A percentile compares a stretch with the other conserved stretches of the same genome.
These are phyloP conservation scores for Cyphomyrmex costatus DNA, from an alignment of 1,140 invertebrate species.

Conservation along the genomic window DNA sequence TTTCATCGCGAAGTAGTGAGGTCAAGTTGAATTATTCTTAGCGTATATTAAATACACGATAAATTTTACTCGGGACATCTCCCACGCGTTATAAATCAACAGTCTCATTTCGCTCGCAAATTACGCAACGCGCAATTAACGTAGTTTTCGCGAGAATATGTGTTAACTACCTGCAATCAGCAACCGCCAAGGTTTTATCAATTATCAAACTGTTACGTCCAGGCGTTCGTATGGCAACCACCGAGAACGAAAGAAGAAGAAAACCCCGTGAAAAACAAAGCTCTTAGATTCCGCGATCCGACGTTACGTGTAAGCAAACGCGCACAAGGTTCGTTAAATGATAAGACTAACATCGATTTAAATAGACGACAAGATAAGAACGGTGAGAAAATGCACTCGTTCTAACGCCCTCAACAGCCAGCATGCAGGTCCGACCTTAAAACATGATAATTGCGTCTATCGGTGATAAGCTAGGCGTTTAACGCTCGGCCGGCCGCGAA, in stretches of 20 bases:
- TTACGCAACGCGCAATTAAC: slow-evolving; percentile 42
- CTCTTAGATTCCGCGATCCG: no score
- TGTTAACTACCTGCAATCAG: slow-evolving; percentile 19
- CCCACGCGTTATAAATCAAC: slow-evolving; percentile 44
- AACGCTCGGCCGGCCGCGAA: slow-evolving; percentile 31
- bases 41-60: slow-evolving; percentile 3
- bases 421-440: slow-evolving; percentile 9
- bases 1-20: neutral
- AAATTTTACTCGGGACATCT: slow-evolving; percentile 22
- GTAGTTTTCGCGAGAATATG: neutral
- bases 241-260: neutral
- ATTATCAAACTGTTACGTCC: slow-evolving; percentile 27
- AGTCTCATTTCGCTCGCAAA: slow-evolving; percentile 37
- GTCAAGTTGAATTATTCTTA: slow-evolving; percentile 35
- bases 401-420: slow-evolving; percentile 14
- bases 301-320: neutral
- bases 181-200: slow-evolving; percentile 32
- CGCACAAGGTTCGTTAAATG: neutral
- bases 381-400: slow-evolving; percentile 6
- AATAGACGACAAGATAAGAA: slow-evolving; percentile 11
- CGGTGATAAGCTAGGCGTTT: slow-evolving; percentile 17
- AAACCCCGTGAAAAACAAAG: slow-evolving; percentile 3
- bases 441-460: slow-evolving; percentile 28
- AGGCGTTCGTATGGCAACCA: neutral
- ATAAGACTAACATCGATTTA: slow-evolving; percentile 4